Conservation (phyloP, 2,113 vertebrate species). For the Lepus americanus region DNA sequence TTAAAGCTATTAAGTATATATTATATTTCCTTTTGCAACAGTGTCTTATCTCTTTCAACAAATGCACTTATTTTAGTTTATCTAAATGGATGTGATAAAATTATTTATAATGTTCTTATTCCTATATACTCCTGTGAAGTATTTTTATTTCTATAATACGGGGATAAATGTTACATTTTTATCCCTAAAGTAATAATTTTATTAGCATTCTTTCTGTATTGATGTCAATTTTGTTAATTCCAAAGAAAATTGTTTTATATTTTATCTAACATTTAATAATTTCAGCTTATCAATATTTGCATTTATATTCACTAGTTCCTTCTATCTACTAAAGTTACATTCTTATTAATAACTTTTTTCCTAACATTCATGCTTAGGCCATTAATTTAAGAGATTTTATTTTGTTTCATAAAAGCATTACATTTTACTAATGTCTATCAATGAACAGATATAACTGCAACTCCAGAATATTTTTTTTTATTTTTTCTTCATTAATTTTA, state of each 20-base stretch:
- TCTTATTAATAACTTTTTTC: background rate
- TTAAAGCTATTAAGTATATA: background rate
- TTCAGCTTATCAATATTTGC: background rate
- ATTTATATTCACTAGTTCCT: background rate
- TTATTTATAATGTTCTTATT: background rate
- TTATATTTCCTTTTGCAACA: background rate
- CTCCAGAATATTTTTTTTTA: background rate
- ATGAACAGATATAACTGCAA: background rate
- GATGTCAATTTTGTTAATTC: background rate
- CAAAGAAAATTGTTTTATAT: background rate
- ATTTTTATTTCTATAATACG: background rate
- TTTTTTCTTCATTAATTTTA: background rate
- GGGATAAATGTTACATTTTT: background rate
- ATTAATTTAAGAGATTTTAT: background rate
- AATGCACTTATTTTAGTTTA: background rate
- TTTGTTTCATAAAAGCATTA: background rate
- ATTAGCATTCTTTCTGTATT: background rate
- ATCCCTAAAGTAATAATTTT: background rate
- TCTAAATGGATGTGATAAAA: background rate
- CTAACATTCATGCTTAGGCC: background rate
- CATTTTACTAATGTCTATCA: background rate
- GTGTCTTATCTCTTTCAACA: background rate
- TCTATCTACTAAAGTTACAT: background rate
- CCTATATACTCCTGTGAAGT: background rate
- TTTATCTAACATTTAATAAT: background rate